These are phyloP conservation scores for Tamias sibiricus DNA, from an alignment of 2,113 vertebrate species.

Conservation along the genomic window DNA sequence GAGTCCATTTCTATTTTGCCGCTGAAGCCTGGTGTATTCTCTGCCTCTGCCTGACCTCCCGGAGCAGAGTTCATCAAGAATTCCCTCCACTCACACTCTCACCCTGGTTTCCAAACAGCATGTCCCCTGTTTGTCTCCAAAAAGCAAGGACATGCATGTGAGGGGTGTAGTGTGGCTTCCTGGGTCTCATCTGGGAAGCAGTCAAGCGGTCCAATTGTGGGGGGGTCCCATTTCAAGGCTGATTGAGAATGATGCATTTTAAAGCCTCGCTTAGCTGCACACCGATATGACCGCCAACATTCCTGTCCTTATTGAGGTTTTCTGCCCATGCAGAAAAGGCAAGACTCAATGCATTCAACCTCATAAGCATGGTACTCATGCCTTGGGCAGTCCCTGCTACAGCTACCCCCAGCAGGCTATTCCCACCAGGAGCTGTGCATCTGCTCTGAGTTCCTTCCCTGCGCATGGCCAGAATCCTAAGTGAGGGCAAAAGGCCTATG, in stretches of 20 bases:
- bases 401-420: neutral
- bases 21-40: neutral
- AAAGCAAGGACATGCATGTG: neutral
- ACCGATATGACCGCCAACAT: neutral
- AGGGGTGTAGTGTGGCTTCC: neutral
- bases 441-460: neutral
- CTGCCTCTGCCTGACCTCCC: conserved; percentile 31
- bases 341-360: neutral
- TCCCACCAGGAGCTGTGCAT: neutral
- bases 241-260: conserved; percentile 47
- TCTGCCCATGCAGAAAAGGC: neutral
- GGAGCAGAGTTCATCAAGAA: neutral
- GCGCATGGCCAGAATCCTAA: conserved; percentile 9
- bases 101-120: conserved; percentile 25
- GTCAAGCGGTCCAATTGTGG: neutral
- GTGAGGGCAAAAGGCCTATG: conserved; percentile 36
- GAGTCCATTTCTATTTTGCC: conserved; percentile 55
- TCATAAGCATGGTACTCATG: neutral
- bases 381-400: neutral
- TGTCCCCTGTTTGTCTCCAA: neutral
- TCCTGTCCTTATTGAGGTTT: neutral
- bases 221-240: conserved; percentile 21
- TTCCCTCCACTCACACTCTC: neutral
- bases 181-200: conserved; percentile 12
- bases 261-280: neutral